Percentiles rank a stretch among this genome's conserved stretches.
These are phyloP conservation scores for Hyles euphorbiae DNA, from an alignment of 1,140 invertebrate genomes.

Conservation along the genomic window DNA sequence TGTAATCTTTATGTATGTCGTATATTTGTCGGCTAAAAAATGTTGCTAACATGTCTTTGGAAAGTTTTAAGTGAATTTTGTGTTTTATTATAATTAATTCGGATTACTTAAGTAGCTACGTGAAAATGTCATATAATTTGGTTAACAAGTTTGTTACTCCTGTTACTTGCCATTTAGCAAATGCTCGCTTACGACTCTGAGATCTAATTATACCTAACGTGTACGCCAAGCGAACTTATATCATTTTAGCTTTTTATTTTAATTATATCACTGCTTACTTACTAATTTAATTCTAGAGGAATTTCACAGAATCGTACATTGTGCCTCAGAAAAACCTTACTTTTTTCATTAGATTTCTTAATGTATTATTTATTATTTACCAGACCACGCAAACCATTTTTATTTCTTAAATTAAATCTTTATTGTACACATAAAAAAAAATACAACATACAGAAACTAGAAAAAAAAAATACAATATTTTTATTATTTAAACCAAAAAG, in stretches of 20 bases:
- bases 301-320: no score
- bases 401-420: no score
- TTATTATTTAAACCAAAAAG: no score
- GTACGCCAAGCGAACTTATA: conserved; percentile 18
- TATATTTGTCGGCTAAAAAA: neutral
- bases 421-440: no score
- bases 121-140: conserved; percentile 36
- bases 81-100: conserved; percentile 28
- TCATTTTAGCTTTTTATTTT: conserved; percentile 21
- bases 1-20: conserved; percentile 18
- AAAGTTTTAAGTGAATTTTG: conserved; percentile 19
- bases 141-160: conserved; percentile 33
- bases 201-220: conserved; percentile 26
- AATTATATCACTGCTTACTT: conserved; percentile 14
- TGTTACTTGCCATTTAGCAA: conserved; percentile 29
- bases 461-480: no score
- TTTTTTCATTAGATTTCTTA: no score
- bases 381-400: no score
- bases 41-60: conserved; percentile 12
- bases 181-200: conserved; percentile 19
- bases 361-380: no score
- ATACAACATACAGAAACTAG: no score
- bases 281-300: no score
- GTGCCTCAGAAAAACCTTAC: no score
- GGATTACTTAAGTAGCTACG: conserved; percentile 24